phyloP scores from a whole-genome alignment of 2,113 vertebrate genomes.

The Edolisoma coerulescens region DNA sequence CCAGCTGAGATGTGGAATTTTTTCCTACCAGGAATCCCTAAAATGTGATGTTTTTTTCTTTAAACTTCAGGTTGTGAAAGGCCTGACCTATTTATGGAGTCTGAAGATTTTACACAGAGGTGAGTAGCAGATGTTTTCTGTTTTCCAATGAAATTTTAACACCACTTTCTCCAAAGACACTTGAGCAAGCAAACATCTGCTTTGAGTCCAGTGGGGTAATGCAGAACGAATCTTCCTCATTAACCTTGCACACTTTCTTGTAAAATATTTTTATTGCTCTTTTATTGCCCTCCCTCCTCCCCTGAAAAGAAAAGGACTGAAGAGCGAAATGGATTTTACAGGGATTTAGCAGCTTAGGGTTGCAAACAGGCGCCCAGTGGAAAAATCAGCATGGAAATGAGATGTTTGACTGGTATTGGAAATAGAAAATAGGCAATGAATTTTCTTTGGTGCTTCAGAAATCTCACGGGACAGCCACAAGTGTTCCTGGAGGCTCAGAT shows the following conservation, averaged over 20 bases:
- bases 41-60: background rate
- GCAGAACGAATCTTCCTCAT: background rate
- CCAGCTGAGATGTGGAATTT: background rate
- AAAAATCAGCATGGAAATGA: background rate
- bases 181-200: background rate
- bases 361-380: background rate
- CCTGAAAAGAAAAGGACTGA: background rate
- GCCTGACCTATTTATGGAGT: slow-evolving; percentile 97
- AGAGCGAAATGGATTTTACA: background rate
- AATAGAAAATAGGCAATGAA: background rate
- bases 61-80: slow-evolving; percentile 89
- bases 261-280: background rate
- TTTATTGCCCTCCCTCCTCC: background rate
- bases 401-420: background rate
- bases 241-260: background rate
- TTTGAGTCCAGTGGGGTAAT: background rate
- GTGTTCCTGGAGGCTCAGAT: background rate
- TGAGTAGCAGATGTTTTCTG: slow-evolving; percentile 66
- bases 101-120: slow-evolving; percentile 98
- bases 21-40: background rate
- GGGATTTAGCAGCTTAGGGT: background rate
- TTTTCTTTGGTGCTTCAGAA: background rate
- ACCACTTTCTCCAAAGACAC: background rate
- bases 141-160: background rate
- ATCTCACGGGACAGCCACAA: background rate